Base-by-base conservation (phyloP, 2,888 invertebrate genomes). In the Tortricodes alternella region DNA sequence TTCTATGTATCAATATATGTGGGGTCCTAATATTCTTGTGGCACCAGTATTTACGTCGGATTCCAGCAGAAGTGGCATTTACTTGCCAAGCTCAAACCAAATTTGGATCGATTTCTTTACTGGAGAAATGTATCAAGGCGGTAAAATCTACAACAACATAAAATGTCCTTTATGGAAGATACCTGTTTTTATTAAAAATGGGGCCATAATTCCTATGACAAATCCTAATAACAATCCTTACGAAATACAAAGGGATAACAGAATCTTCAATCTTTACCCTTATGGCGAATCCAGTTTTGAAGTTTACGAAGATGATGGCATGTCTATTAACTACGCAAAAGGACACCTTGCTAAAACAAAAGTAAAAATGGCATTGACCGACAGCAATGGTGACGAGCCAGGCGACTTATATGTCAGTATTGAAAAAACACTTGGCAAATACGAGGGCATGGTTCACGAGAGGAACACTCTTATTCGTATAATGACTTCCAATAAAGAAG, bases 1-100 rank as follows among this genome's bases (percentile, higher is more conserved):
- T 64, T 83, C 83, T n/a, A 84, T 87, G 59, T 90, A 90, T 58
- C 89, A 90, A 60, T 90, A 67, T 60, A 89, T 89, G 89, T 90
- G 89, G 89, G 89, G 89, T 4, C 83, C 88, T n/a, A 74, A 68
- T 61, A 68, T 90, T 48, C 73, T 90, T 59, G 79, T 90, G 8
- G 89, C 89, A 2, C 89, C 89, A 11, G 75, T 89, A 19, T 89
- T 85, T 59, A 75, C 76, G 53, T 62, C 62, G 9, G 65, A 71
- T 41, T 73, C 75, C 21, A 58, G 81, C 29, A 80, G 89, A 0
- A 66, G 85, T 62, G 79, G 76, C 11, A 71, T 90, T 62, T 89
- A 78, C 63, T 69, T 90, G 21, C 89, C 89, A 2, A 70, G 79
- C 65, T 37, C 67, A 35, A 65, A 76, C 21, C 85, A 86, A 70